Base-by-base conservation (phyloP, 2,888 invertebrate genomes). In the Cryptophagus acutangulus region DNA sequence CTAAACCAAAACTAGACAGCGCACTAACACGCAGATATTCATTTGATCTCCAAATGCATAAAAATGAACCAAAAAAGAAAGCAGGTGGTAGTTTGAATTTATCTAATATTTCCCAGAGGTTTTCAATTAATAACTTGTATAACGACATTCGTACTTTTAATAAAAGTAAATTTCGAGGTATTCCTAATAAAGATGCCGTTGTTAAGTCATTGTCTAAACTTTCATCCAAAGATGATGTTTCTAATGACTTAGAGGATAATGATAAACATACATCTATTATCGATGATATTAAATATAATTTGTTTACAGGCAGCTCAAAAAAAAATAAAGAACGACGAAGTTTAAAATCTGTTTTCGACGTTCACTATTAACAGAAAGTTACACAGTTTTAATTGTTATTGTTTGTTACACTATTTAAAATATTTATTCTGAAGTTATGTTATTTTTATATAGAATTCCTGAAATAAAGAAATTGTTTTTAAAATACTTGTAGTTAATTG, bases 311-410 rank as follows among this genome's bases (percentile, higher is more conserved):
- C 18, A 43, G 41, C 10, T 28, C 36, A 2, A 59, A 49, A 41
- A 40, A 25, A 8, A 51, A 46, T n/a, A 29, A 54, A 49, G 30
- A 44, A 57, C 24, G 24, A 16, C 54, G 39, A 41, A 57, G 55
- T 34, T 30, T 59, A 17, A 52, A 48, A 36, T 46, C 49, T 9
- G 13, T 59, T 34, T 59, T 59, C 37, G 52, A 59, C 42, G 46
- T 59, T 26, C 46, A 51, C 40, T 58, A 58, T 49, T 57, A 45
- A 52, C n/a, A n/a, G n/a, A n/a, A n/a, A n/a, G n/a, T n/a, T n/a
- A n/a, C n/a, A n/a, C n/a, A n/a, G n/a, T n/a, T n/a, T n/a, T n/a
- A n/a, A n/a, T n/a, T n/a, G n/a, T n/a, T n/a, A n/a, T n/a, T n/a
- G n/a, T n/a, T n/a, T n/a, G n/a, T n/a, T n/a, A n/a, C n/a, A n/a